A percentile compares a stretch with the other conserved stretches of the same genome.
phyloP scores from a whole-genome alignment of 2,113 vertebrate genomes.

The Pongo pygmaeus region DNA sequence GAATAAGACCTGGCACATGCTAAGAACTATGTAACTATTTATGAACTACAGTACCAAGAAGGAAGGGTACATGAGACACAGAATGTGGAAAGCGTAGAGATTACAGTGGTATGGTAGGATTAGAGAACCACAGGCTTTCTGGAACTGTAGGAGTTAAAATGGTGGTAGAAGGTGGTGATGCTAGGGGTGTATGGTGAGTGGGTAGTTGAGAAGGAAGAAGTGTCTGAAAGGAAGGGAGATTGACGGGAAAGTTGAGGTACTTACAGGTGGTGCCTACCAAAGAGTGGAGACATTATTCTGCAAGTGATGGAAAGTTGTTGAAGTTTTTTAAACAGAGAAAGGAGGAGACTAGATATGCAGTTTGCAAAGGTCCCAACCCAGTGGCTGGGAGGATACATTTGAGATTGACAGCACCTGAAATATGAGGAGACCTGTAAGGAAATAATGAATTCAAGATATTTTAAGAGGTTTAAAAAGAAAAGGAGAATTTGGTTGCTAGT shows the following conservation, averaged over 20 bases:
- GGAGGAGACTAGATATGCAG: not conserved
- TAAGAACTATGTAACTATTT: not conserved
- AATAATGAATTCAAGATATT: not conserved
- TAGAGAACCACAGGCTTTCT: not conserved
- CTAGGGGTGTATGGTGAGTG: no score
- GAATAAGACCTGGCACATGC: not conserved
- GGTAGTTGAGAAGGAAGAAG: not conserved
- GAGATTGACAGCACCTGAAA: not conserved
- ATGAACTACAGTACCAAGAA: not conserved
- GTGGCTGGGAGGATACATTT: not conserved
- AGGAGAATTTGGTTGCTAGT: not conserved
- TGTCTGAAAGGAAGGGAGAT: no score
- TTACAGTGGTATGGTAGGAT: not conserved
- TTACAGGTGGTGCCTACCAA: not conserved
- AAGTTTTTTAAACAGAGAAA: not conserved
- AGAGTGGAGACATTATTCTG: not conserved
- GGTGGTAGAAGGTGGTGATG: fast-evolving
- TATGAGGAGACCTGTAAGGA: not conserved
- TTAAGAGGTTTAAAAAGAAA: not conserved
- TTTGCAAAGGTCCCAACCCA: not conserved
- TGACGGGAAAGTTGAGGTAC: not conserved
- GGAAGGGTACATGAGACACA: not conserved
- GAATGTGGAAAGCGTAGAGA: not conserved
- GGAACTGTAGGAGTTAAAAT: not conserved
- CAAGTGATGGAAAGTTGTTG: not conserved